Conservation (phyloP, 2,797 vertebrate species). For the Sylvia borin region DNA sequence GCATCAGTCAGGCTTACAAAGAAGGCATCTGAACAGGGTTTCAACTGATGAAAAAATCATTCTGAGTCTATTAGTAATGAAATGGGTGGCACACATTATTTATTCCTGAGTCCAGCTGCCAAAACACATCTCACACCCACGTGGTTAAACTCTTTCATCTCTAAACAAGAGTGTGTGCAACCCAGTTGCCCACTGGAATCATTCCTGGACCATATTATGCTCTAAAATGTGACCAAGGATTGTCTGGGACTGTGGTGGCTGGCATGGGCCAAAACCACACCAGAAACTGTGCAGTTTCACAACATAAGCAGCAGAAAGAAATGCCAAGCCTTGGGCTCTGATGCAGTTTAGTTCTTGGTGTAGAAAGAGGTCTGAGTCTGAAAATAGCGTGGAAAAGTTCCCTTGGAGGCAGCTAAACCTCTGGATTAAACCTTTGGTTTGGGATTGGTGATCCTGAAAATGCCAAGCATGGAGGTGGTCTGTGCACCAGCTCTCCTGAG, state of each 20-base stretch:
- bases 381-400: background rate
- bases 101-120: background rate
- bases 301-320: background rate
- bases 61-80: background rate
- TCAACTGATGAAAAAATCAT: background rate
- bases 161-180: background rate
- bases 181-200: background rate
- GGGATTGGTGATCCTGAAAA: background rate
- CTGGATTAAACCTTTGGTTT: background rate
- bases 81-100: background rate
- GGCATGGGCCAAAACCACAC: background rate
- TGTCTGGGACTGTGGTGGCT: background rate
- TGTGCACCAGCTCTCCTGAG: background rate
- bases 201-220: background rate
- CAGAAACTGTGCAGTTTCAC: background rate
- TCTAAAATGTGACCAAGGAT: background rate
- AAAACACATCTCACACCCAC: background rate
- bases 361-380: background rate
- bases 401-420: background rate
- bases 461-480: background rate
- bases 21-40: background rate
- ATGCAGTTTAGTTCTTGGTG: background rate
- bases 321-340: background rate
- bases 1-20: background rate
- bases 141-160: background rate